Evolutionary conservation across 2,113 vertebrate species (phyloP).

Genomic region (Pomatostomus ruficeps): DNA sequence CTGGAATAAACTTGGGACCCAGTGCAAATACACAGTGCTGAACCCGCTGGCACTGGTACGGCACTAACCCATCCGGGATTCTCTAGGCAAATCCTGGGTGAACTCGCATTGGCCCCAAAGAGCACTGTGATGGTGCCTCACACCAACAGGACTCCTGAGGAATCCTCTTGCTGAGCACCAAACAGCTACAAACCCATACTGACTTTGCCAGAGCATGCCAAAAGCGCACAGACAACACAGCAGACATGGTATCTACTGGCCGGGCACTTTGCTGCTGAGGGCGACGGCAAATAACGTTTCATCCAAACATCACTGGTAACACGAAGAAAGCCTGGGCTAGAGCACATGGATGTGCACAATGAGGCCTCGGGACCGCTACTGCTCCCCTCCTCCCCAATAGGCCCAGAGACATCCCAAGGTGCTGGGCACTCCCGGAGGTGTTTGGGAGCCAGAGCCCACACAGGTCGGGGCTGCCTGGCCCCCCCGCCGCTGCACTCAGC

Average conservation of each 20-base stretch:
- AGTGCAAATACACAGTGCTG: not conserved
- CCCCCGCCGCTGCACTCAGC: not conserved
- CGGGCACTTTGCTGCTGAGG: accelerated
- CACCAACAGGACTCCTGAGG: accelerated
- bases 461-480: not conserved
- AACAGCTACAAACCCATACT: not conserved
- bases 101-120: not conserved
- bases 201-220: accelerated
- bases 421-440: not conserved
- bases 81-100: not conserved
- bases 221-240: accelerated
- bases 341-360: accelerated
- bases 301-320: not conserved
- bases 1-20: not conserved
- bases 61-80: not conserved
- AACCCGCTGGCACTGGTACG: accelerated
- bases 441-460: not conserved
- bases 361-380: not conserved
- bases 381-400: not conserved
- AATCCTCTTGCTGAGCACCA: accelerated
- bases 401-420: not conserved
- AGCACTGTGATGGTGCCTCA: not conserved
- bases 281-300: accelerated
- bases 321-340: not conserved
- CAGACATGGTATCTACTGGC: accelerated